Evolutionary conservation across 1,140 invertebrate genomes (phyloP).

Genomic region (Drosophila carrolli): DNA sequence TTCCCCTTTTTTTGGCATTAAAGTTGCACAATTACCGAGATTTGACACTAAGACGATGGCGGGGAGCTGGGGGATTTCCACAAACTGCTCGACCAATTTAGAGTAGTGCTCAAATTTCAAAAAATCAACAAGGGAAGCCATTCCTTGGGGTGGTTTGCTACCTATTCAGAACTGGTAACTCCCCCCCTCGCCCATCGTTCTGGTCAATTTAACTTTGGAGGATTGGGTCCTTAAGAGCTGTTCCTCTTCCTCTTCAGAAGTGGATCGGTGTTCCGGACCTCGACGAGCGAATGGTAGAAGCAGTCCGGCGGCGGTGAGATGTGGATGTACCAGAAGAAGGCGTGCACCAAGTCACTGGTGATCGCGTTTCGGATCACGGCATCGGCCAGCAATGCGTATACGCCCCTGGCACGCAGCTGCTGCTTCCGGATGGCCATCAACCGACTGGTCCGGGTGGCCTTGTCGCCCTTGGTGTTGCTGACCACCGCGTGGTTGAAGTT

Average conservation of each 20-base stretch:
- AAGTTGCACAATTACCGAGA: constrained; percentile 79
- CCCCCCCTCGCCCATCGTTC: constrained; percentile 9
- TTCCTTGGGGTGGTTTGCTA: neutral
- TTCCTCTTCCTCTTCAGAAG: neutral
- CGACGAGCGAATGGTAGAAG: neutral
- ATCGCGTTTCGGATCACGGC: constrained; percentile 2
- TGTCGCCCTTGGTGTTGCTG: neutral
- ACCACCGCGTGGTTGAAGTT: constrained; percentile 12
- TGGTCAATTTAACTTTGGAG: constrained; percentile 61
- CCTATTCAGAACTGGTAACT: constrained; percentile 5
- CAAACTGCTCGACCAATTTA: constrained; percentile 58
- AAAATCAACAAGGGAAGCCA: constrained; percentile 22
- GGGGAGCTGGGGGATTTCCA: constrained; percentile 11
- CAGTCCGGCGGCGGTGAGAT: neutral
- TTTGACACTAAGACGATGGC: constrained; percentile 64
- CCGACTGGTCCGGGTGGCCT: neutral
- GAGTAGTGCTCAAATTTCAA: constrained; percentile 61
- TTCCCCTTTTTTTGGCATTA: constrained; percentile 72
- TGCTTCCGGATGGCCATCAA: constrained; percentile 26
- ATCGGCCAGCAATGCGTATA: constrained; percentile 23
- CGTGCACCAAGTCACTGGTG: neutral
- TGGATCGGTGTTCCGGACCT: neutral
- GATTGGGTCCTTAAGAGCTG: constrained; percentile 15
- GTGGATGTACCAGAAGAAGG: constrained; percentile 17
- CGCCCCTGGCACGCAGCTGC: constrained; percentile 15